Percentiles rank a stretch among this genome's conserved stretches.
These are phyloP conservation scores for Hassar affinis DNA, from an alignment of 2,113 vertebrate species.

Conservation along the genomic window DNA sequence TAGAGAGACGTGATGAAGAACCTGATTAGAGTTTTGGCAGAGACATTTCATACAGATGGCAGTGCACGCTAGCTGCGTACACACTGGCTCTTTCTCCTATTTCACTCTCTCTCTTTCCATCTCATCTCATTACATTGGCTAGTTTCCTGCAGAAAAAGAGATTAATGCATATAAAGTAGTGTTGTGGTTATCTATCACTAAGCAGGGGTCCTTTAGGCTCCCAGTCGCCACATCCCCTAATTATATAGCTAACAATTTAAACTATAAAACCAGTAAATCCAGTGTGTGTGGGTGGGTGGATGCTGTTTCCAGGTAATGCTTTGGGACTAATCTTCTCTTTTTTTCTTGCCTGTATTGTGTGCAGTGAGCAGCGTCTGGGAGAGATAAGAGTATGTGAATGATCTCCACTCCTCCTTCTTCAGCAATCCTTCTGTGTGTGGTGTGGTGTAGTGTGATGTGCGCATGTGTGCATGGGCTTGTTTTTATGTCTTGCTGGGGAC, in stretches of 20 bases:
- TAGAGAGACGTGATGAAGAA: constrained; percentile 41
- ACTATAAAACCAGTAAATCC: constrained; percentile 5
- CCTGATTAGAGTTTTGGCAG: constrained; percentile 45
- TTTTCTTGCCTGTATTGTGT: constrained; percentile 18
- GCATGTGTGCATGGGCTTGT: background rate
- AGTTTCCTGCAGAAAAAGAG: constrained; percentile 17
- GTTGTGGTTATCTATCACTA: constrained; percentile 23
- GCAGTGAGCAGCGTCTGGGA: background rate
- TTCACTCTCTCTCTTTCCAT: background rate
- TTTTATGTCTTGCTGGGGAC: background rate
- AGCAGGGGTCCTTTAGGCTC: constrained; percentile 6
- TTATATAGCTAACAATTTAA: constrained; percentile 13
- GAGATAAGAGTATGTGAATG: constrained; percentile 18
- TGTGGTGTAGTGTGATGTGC: too few species aligned
- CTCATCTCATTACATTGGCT: background rate
- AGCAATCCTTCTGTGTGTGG: background rate
- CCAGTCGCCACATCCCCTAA: background rate
- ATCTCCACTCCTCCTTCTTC: background rate
- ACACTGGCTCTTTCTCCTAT: background rate
- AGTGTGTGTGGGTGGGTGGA: background rate
- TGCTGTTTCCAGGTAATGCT: background rate
- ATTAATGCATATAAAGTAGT: background rate
- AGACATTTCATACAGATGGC: background rate
- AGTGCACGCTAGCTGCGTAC: background rate
- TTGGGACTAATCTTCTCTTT: background rate